phyloP scores from a whole-genome alignment of 2,113 vertebrate species.

The Rhombomys opimus region DNA sequence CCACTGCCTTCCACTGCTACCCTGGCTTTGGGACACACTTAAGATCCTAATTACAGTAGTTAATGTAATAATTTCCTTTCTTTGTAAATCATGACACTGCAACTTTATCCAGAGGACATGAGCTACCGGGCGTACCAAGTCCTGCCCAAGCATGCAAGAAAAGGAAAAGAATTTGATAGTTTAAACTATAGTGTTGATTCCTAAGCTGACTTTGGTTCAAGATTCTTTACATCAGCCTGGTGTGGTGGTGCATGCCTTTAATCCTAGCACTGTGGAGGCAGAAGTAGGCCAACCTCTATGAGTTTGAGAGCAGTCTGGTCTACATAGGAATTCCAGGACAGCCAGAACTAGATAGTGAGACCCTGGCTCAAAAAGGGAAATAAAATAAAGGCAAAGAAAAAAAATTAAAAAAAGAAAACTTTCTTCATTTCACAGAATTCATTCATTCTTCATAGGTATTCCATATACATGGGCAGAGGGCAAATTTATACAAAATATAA shows the following conservation, averaged over 20 bases:
- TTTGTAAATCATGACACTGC: background rate
- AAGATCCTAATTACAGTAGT: background rate
- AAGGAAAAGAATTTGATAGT: constrained; percentile 28
- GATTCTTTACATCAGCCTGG: background rate
- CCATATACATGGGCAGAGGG: background rate
- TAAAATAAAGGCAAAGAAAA: no score
- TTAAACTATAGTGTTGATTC: background rate
- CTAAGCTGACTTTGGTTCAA: background rate
- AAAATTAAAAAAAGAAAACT: background rate
- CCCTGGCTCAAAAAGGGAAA: background rate
- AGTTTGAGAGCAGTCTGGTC: background rate
- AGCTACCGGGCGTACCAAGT: background rate
- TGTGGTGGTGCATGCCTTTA: background rate
- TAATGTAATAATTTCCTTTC: background rate
- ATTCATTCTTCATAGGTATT: background rate
- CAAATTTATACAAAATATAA: background rate
- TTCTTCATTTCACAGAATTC: background rate
- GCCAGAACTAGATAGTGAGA: background rate
- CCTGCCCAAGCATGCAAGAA: background rate
- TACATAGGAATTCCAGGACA: background rate
- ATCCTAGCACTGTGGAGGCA: background rate
- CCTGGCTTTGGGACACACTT: background rate
- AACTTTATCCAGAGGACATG: background rate
- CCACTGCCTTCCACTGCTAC: background rate
- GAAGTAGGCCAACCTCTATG: background rate